These are phyloP conservation scores for Psylliodes chrysocephalus DNA, from an alignment of 2,888 invertebrate species.

Conservation along the genomic window DNA sequence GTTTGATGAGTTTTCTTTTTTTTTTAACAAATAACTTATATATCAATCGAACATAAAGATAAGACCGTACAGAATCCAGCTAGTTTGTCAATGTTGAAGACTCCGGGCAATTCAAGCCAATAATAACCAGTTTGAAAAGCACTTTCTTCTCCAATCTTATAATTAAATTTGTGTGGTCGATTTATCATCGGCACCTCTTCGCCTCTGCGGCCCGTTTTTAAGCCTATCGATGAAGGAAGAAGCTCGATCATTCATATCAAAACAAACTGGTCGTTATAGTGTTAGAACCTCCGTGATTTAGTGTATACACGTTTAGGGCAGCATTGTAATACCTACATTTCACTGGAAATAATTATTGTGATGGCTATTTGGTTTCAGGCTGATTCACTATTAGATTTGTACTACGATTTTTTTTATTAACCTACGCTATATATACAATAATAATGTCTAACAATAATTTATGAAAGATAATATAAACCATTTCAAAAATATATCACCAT, in stretches of 20 bases:
- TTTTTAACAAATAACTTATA: not conserved
- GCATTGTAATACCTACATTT: slow-evolving; percentile 4
- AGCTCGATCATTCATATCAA: slow-evolving; percentile 47
- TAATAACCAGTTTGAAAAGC: slow-evolving; percentile 35
- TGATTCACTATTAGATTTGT: slow-evolving; percentile 10
- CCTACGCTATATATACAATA: no score
- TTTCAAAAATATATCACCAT: no score
- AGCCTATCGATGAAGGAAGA: slow-evolving; percentile 49
- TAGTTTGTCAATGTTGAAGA: slow-evolving; percentile 31
- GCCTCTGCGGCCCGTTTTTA: slow-evolving; percentile 44
- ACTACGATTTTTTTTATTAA: slow-evolving; percentile 3
- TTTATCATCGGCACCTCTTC: slow-evolving; percentile 45
- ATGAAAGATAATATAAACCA: no score
- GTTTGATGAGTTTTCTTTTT: no score
- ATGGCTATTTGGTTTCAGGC: slow-evolving; percentile 17
- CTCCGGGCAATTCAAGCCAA: slow-evolving; percentile 13
- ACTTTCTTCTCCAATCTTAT: slow-evolving; percentile 37
- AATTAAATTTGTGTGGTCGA: slow-evolving; percentile 54
- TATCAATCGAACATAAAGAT: slow-evolving; percentile 1
- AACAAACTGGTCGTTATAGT: slow-evolving; percentile 49
- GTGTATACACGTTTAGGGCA: slow-evolving; percentile 3
- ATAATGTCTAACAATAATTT: no score
- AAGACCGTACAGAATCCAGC: not conserved
- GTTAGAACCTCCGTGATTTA: slow-evolving; percentile 34
- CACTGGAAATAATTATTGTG: slow-evolving; percentile 5